Conservation (phyloP, 2,797 vertebrate genomes). For the Channa striata region DNA sequence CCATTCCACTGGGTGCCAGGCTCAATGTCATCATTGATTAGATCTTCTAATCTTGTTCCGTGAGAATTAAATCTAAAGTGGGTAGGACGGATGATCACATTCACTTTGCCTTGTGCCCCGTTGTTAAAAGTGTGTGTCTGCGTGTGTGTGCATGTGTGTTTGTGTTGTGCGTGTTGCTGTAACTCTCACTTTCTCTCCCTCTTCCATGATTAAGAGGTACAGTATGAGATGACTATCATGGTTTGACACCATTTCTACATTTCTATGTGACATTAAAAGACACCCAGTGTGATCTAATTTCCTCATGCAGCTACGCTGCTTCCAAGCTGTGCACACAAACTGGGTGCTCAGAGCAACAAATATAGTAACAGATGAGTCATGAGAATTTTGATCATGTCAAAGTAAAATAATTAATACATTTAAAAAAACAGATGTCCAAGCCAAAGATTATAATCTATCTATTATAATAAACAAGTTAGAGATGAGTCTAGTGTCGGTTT, state of each 20-base stretch:
- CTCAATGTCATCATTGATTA: slow-evolving; percentile 82
- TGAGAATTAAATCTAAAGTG: slow-evolving; percentile 77
- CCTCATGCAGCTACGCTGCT: slow-evolving; percentile 17
- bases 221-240: not conserved
- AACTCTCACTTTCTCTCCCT: slow-evolving; percentile 20
- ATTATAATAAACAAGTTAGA: no score
- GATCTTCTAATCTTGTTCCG: slow-evolving; percentile 79
- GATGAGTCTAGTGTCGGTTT: no score
- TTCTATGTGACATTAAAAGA: slow-evolving; percentile 8
- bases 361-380: no score
- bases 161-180: slow-evolving; percentile 1
- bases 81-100: slow-evolving; percentile 47
- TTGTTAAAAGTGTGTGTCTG: slow-evolving; percentile 29
- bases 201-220: slow-evolving; percentile 32
- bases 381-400: no score
- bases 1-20: slow-evolving; percentile 65
- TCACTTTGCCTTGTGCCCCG: slow-evolving; percentile 40
- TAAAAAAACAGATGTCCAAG: no score
- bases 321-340: not conserved
- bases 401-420: no score
- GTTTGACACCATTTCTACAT: slow-evolving; percentile 36
- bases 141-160: no score
- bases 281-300: slow-evolving; percentile 1
- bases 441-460: no score
- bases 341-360: no score